Conservation (phyloP, 2,113 vertebrate species). For the Corvus moneduloides region DNA sequence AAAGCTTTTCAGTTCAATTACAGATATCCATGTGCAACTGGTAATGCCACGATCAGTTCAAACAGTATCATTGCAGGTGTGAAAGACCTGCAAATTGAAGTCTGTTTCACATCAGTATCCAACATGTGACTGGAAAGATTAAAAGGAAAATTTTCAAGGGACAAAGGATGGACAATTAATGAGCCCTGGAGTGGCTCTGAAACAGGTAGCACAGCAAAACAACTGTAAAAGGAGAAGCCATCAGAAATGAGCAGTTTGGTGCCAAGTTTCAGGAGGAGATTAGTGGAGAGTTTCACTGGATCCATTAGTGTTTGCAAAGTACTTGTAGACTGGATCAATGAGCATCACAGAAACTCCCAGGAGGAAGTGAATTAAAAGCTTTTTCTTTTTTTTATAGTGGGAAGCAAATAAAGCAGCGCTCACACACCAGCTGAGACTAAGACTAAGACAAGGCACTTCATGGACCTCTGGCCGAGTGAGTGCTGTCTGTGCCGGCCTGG, state of each 20-base stretch:
- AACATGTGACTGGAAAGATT: conserved; percentile 10
- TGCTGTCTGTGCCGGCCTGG: not conserved
- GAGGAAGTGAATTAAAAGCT: conserved; percentile 56
- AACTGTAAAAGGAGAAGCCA: conserved; percentile 2
- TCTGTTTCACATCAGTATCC: conserved; percentile 14
- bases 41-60: not conserved
- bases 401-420: conserved; percentile 36
- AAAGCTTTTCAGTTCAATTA: conserved; percentile 57
- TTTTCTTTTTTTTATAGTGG: not conserved
- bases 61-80: not conserved
- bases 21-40: not conserved
- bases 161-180: conserved; percentile 54
- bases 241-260: conserved; percentile 44
- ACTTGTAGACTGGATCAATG: conserved; percentile 55
- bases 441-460: not conserved
- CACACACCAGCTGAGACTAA: not conserved
- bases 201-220: conserved; percentile 59
- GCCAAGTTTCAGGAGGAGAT: conserved; percentile 51
- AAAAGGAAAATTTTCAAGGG: conserved; percentile 44
- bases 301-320: conserved; percentile 54
- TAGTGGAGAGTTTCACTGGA: conserved; percentile 42
- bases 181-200: conserved; percentile 32
- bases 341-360: conserved; percentile 42
- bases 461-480: not conserved
- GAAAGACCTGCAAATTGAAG: conserved; percentile 33